These are phyloP conservation scores for Fulmarus glacialis DNA, from an alignment of 2,113 vertebrate genomes.

Conservation along the genomic window DNA sequence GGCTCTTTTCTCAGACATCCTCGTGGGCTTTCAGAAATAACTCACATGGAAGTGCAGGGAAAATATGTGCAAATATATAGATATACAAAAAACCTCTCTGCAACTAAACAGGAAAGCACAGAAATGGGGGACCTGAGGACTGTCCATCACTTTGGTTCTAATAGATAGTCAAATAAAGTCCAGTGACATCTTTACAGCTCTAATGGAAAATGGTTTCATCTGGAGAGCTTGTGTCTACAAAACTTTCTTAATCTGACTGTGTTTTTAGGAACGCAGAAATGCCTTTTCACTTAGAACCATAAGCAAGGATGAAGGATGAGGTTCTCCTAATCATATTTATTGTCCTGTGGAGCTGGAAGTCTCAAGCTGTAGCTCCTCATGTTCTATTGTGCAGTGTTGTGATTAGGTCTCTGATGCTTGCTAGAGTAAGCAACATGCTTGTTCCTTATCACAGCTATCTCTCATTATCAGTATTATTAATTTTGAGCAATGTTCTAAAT, in stretches of 20 bases:
- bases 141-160: background rate
- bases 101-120: background rate
- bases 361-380: background rate
- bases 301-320: background rate
- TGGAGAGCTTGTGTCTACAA: background rate
- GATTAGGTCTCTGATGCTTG: background rate
- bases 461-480: background rate
- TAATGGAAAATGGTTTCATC: background rate
- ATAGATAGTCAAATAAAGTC: background rate
- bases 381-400: background rate
- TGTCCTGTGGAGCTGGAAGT: background rate
- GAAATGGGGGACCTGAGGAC: background rate
- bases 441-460: background rate
- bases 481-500: background rate
- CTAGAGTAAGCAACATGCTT: background rate
- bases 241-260: background rate
- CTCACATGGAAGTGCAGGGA: background rate
- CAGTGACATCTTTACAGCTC: background rate
- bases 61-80: background rate
- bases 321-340: background rate
- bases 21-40: background rate
- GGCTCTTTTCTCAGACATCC: background rate
- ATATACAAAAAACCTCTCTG: background rate
- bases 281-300: background rate
- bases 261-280: conserved; percentile 5